Evolutionary conservation across 2,113 vertebrate species (phyloP), one percentile per base, ranked within the genome.

Genomic region (Notiomystis cincta): DNA sequence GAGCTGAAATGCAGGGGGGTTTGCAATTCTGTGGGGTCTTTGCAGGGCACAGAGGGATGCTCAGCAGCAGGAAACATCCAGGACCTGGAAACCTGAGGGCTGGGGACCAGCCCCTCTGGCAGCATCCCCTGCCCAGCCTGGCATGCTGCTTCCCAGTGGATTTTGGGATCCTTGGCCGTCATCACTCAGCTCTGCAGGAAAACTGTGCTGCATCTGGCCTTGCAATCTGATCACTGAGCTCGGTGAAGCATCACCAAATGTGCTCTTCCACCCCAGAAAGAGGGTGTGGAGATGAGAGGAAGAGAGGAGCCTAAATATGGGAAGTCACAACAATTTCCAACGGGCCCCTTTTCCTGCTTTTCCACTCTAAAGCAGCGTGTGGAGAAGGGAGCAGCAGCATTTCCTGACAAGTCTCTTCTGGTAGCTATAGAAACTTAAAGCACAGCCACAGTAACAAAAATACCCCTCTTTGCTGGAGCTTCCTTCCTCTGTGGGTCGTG

Each of bases 341-440:
- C 2, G 31, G 75, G 76, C 15, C 38, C 22, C 16, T 0, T 71
- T 89, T 92, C 90, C 93, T 91, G 54, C 90, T 78, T 86, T 86
- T n/a, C 71, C 64, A 12, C 67, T 60, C 31, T 4, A 51, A 24
- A 90, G n/a, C 82, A 45, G 50, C 0, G 4, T 25, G 38, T 0
- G 9, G 84, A 80, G 87, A 92, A 56, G 70, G 72, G 53, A 2
- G 14, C 93, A 86, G 61, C 72, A 48, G 71, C 35, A 40, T 73
- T 94, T 94, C 93, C 92, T 9, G 11, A 44, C 73, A 69, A 15
- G 48, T 81, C 4, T 0, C 23, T 80, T 35, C 60, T 90, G 95
- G 96, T 96, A 96, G 95, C 90, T 90, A 93, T 89, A 96, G 96
- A 95, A 97, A 97, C 96, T 96, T 95, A 37, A 67, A 89, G 54